Conservation (phyloP, 1,140 invertebrate genomes). For the Venturia canescens region DNA sequence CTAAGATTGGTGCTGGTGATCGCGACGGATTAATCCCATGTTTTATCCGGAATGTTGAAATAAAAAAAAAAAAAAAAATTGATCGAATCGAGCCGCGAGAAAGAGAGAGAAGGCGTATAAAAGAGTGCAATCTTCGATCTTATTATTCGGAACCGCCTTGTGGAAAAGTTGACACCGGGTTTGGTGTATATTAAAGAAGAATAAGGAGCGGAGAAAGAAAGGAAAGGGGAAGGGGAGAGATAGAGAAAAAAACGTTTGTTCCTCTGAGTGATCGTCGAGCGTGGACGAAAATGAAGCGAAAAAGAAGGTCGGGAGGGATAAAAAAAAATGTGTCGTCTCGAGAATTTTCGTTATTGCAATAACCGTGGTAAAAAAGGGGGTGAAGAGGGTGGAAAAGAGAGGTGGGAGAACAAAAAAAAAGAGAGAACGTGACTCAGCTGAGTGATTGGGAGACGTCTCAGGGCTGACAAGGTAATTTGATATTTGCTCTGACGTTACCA, state of each 20-base stretch:
- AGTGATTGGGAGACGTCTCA: slow-evolving; percentile 29
- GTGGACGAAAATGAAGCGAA: neutral
- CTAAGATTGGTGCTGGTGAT: no score
- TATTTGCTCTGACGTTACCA: slow-evolving; percentile 20
- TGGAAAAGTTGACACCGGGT: no score
- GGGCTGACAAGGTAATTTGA: slow-evolving; percentile 40
- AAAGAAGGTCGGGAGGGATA: neutral
- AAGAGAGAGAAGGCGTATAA: no score
- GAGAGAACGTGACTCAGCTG: slow-evolving; percentile 16
- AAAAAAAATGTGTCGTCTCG: slow-evolving; percentile 36
- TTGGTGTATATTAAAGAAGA: no score
- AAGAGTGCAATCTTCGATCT: no score
- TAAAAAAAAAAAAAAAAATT: no score
- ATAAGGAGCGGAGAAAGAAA: neutral
- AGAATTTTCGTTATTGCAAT: slow-evolving; percentile 36
- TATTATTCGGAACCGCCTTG: no score
- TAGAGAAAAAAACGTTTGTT: slow-evolving; percentile 18
- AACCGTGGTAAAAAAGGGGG: neutral
- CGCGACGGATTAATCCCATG: no score
- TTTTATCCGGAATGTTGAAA: no score
- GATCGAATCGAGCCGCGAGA: no score
- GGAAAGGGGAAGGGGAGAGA: neutral
- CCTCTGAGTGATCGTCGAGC: slow-evolving; percentile 8
- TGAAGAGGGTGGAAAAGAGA: neutral
- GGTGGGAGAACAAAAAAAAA: neutral